Conservation (phyloP, 1,140 invertebrate species). For the Helicoverpa zea region DNA sequence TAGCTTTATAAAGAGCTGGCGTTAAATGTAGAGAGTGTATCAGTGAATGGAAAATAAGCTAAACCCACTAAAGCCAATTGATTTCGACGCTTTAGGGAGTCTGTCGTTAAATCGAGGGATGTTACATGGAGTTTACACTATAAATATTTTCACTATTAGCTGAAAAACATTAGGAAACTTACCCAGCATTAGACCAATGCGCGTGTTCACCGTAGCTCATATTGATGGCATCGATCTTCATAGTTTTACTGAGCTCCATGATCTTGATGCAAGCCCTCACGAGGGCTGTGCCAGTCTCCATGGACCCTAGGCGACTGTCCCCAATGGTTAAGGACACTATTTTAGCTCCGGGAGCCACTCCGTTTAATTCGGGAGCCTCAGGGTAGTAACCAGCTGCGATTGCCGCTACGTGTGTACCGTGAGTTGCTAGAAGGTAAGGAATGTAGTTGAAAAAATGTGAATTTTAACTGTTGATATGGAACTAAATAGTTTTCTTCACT, state of each 20-base stretch:
- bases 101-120: no score
- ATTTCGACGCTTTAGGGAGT: no score
- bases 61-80: no score
- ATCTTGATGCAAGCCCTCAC: constrained; percentile 96
- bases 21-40: no score
- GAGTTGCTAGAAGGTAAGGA: constrained; percentile 89
- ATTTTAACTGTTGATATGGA: no score
- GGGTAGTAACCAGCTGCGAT: constrained; percentile 98
- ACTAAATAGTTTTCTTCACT: no score
- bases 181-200: constrained; percentile 97
- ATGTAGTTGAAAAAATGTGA: no score
- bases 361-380: constrained; percentile 96
- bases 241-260: constrained; percentile 90
- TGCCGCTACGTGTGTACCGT: constrained; percentile 98
- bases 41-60: no score
- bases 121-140: no score
- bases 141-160: no score
- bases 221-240: constrained; percentile 96
- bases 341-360: constrained; percentile 98
- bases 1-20: no score
- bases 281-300: constrained; percentile 98
- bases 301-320: constrained; percentile 95
- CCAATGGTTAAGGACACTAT: constrained; percentile 97
- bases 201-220: constrained; percentile 99
- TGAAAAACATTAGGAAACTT: constrained; percentile 61